phyloP scores from a whole-genome alignment of 37 sponge, comb jelly and placozoan genomes.

The Petrosia ficiformis region DNA sequence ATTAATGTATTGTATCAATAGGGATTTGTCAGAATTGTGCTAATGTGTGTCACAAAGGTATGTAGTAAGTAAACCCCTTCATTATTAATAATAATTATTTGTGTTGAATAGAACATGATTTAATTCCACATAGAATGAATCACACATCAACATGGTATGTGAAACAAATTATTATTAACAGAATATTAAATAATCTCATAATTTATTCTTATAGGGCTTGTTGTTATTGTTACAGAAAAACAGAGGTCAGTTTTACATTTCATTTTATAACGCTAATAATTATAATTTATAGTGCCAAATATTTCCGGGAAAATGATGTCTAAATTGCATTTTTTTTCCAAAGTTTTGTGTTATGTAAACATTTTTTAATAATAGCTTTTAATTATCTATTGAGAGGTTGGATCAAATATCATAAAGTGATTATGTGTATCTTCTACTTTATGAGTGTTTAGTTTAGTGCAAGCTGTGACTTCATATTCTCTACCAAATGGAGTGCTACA shows the following conservation, averaged over 20 bases:
- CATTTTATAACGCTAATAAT: slow-evolving; percentile 1
- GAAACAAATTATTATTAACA: neutral
- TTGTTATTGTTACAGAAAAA: slow-evolving; percentile 71
- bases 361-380: too few species aligned
- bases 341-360: too few species aligned
- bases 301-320: slow-evolving; percentile 3
- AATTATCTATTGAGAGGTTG: too few species aligned
- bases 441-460: slow-evolving; percentile 84
- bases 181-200: neutral
- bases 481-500: slow-evolving; percentile 91
- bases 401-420: slow-evolving; percentile 87
- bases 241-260: slow-evolving; percentile 41
- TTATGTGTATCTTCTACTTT: slow-evolving; percentile 85
- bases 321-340: too few species aligned
- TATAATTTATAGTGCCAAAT: neutral
- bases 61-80: neutral
- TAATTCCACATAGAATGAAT: slow-evolving; percentile 30
- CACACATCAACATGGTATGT: slow-evolving; percentile 69
- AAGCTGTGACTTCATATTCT: slow-evolving; percentile 89
- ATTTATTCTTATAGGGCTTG: slow-evolving; percentile 48
- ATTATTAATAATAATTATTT: neutral
- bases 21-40: slow-evolving; percentile 70
- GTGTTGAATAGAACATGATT: slow-evolving; percentile 20
- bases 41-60: slow-evolving; percentile 61
- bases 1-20: neutral